Conservation (phyloP, 2,797 vertebrate genomes). For the Coccyzus lansbergi region DNA sequence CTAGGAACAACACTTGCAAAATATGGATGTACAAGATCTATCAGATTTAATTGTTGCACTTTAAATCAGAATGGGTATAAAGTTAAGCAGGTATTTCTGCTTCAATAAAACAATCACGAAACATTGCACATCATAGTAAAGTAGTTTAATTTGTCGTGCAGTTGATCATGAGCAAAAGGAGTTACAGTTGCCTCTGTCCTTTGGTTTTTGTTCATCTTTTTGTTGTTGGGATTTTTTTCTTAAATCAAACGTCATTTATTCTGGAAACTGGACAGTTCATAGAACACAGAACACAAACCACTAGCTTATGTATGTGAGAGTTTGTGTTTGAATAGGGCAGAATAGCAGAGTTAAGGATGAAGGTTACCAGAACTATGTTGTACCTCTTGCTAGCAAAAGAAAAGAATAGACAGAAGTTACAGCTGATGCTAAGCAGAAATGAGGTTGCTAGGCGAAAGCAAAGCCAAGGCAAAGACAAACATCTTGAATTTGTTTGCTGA, state of each 20-base stretch:
- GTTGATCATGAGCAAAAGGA: background rate
- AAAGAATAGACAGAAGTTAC: background rate
- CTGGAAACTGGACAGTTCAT: background rate
- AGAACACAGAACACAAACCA: background rate
- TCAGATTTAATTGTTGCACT: slow-evolving; percentile 45
- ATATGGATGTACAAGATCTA: slow-evolving; percentile 18
- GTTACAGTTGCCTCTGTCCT: background rate
- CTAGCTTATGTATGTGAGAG: background rate
- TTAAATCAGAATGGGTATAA: slow-evolving; percentile 50
- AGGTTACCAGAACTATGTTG: background rate
- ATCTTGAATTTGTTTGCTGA: background rate
- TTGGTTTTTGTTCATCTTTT: background rate
- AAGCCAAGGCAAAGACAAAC: background rate
- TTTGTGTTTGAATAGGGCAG: background rate
- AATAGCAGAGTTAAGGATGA: background rate
- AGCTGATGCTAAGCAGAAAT: background rate
- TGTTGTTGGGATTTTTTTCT: background rate
- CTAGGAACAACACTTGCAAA: slow-evolving; percentile 29
- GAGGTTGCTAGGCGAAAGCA: background rate
- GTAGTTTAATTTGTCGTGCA: slow-evolving; percentile 54
- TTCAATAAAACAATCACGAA: slow-evolving; percentile 69
- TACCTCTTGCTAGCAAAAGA: background rate
- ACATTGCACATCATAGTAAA: slow-evolving; percentile 47
- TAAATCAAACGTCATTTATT: background rate
- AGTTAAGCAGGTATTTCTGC: slow-evolving; percentile 53